Evolutionary conservation across 2,113 vertebrate genomes (phyloP).

Genomic region (Solenodon paradoxus): DNA sequence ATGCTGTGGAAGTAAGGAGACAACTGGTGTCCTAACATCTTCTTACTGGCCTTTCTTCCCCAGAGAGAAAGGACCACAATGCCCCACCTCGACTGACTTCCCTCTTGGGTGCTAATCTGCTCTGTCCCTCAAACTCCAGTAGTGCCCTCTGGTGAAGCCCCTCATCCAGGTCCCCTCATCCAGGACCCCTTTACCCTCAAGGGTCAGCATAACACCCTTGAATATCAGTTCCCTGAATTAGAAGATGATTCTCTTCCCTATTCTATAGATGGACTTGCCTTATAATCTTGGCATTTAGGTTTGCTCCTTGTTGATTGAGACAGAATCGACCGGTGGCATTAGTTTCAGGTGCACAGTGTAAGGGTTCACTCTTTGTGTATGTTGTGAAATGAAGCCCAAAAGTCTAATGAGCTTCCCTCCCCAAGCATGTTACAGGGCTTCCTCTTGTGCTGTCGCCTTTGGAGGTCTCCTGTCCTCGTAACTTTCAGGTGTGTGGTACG

Average conservation of each 20-base stretch:
- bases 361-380: too few relatives aligned
- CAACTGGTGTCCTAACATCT: not conserved
- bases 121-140: not conserved
- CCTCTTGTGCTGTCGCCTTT: too few relatives aligned
- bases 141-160: not conserved
- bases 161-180: not conserved
- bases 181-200: not conserved
- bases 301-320: not conserved
- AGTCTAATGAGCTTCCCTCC: too few relatives aligned
- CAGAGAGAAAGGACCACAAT: accelerated
- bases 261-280: not conserved
- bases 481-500: too few relatives aligned
- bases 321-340: too few relatives aligned
- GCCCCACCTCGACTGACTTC: not conserved
- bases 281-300: slow-evolving; percentile 9
- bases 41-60: not conserved
- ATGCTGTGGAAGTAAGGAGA: not conserved
- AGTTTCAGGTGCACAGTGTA: too few relatives aligned
- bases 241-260: not conserved
- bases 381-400: too few relatives aligned
- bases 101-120: not conserved
- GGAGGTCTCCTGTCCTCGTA: too few relatives aligned
- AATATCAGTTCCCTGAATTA: not conserved
- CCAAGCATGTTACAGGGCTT: too few relatives aligned
- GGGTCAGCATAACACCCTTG: not conserved